Evolutionary conservation across 1,140 invertebrate species (phyloP).

Genomic region (Chlorops oryzae): DNA sequence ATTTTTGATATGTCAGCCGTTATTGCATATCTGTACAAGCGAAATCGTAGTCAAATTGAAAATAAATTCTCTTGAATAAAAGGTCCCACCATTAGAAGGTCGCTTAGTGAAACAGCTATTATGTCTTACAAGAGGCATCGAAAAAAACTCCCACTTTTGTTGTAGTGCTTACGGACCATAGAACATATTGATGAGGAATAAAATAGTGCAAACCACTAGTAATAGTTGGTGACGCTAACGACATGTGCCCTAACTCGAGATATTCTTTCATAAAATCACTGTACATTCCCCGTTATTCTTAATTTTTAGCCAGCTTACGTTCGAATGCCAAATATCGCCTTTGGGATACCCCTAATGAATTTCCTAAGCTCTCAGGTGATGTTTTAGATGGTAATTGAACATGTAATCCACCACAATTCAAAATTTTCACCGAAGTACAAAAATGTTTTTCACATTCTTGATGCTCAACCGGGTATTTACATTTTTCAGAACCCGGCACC

Average conservation of each 20-base stretch:
- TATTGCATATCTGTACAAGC: too few relatives aligned
- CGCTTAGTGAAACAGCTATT: constrained; percentile 15
- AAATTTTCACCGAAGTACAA: not conserved
- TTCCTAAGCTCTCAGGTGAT: not conserved
- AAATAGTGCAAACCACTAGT: too few relatives aligned
- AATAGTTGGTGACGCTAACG: too few relatives aligned
- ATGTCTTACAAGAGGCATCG: too few relatives aligned
- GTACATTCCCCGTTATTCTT: too few relatives aligned
- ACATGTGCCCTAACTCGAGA: too few relatives aligned
- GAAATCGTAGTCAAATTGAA: not conserved
- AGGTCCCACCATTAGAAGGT: constrained; percentile 1
- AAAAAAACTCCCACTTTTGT: constrained; percentile 31
- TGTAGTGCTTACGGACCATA: not conserved
- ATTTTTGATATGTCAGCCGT: too few relatives aligned
- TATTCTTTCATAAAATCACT: too few relatives aligned
- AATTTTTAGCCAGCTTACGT: too few relatives aligned
- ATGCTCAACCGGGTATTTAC: not conserved
- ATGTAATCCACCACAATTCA: too few relatives aligned
- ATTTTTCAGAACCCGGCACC: constrained; percentile 19
- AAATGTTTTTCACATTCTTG: not conserved
- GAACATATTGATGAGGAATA: too few relatives aligned
- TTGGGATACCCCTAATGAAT: not conserved
- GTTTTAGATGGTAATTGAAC: not conserved
- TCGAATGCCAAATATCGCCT: too few relatives aligned
- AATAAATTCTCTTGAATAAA: constrained; percentile 1